Evolutionary conservation across 2,888 invertebrate species (phyloP).

Genomic region (Polymixis flavicincta): DNA sequence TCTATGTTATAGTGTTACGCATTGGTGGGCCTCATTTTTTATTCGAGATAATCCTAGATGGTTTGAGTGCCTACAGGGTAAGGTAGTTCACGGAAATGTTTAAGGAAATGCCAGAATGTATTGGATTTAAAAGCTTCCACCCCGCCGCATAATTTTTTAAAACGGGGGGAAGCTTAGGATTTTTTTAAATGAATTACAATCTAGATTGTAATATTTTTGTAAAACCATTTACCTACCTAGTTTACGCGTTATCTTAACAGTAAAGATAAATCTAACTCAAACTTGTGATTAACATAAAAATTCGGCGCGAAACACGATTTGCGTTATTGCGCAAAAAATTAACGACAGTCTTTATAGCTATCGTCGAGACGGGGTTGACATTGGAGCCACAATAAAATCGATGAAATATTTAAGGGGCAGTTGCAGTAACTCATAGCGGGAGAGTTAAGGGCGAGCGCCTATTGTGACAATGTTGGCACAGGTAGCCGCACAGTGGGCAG

Average conservation of each 20-base stretch:
- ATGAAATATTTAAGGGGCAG: constrained; percentile 89
- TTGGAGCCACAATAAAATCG: constrained; percentile 90
- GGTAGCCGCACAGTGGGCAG: constrained; percentile 83
- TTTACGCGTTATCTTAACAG: constrained; percentile 41
- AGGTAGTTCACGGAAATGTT: neutral
- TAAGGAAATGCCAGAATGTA: neutral
- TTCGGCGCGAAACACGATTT: constrained; percentile 79
- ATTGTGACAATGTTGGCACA: constrained; percentile 83
- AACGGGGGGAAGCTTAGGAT: neutral
- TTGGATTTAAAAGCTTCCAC: neutral
- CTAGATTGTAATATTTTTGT: constrained; percentile 14
- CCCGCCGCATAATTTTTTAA: neutral
- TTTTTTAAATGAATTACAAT: neutral
- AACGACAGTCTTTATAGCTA: constrained; percentile 83
- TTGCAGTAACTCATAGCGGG: constrained; percentile 84
- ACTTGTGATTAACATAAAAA: constrained; percentile 69
- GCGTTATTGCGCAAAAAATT: constrained; percentile 81
- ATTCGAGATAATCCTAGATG: constrained; percentile 39
- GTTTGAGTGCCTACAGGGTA: constrained; percentile 15
- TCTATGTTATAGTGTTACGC: constrained; percentile 59
- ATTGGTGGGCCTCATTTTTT: constrained; percentile 63
- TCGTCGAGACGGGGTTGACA: constrained; percentile 89
- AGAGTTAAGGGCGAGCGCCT: constrained; percentile 75
- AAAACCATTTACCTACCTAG: constrained; percentile 10
- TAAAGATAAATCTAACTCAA: constrained; percentile 55